Base-by-base conservation (phyloP, 2,888 invertebrate species). In the Pyrrhia umbra region DNA sequence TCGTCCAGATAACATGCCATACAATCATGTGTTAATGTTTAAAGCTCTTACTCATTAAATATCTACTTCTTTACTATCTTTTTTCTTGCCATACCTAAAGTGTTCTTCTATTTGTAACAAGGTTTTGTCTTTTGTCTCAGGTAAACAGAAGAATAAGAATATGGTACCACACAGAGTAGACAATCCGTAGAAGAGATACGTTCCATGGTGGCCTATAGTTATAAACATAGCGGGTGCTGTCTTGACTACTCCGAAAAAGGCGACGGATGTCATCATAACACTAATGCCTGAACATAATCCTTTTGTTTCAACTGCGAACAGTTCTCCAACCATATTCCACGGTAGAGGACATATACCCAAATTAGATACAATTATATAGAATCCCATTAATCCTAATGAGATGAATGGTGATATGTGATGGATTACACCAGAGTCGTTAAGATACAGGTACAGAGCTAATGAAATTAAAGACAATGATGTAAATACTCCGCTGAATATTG, bases 261-360 rank as follows among this genome's bases (percentile, higher is more conserved):
- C 95, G n/a, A 96, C 77, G 58, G 96, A 97, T 0, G 96, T 96
- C 85, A 96, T 96, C 88, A 96, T 96, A 0, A 96, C 95, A 66
- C 96, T 96, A 9, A 97, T 91, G 0, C 97, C 97, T 6, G 97
- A 96, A 3, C 97, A 97, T n/a, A 96, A 82, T 0, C 96, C 97
- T 64, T 96, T 95, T 2, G 95, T 95, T 73, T 95, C 95, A 8
- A 95, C 95, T 1, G 97, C 95, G 82, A 97, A 97, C 6, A 97
- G 89, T 88, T 97, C 97, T 0, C 97, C 97, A 27, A 96, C 96
- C 96, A 97, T 96, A 63, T 97, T 96, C 96, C 97, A 97, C 0
- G 97, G 97, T 51, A 97, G 82, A 0, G 97, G 96, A 13, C 96
- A 92, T 54, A 96, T 90, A 6, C 97, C 97, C 55, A 96, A 88